Evolutionary conservation across 2,888 invertebrate species (phyloP).

Genomic region (Crioceris asparagi): DNA sequence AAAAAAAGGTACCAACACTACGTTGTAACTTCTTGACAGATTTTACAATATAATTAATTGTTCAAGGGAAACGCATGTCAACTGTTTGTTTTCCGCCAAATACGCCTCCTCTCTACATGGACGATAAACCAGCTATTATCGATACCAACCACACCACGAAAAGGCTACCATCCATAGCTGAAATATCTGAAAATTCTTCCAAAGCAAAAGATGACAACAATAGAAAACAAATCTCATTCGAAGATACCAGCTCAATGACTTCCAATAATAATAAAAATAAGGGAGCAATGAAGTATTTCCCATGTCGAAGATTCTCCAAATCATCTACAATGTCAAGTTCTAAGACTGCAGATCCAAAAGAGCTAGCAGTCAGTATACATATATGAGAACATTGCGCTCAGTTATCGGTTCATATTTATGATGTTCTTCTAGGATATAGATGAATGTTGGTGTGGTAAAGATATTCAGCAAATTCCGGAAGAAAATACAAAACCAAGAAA

Average conservation of each 20-base stretch:
- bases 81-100: conserved; percentile 12
- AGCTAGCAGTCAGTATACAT: too few species aligned
- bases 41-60: too few species aligned
- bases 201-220: conserved; percentile 11
- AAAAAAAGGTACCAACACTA: too few species aligned
- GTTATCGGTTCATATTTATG: background rate
- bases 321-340: background rate
- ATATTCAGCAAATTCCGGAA: background rate
- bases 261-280: background rate
- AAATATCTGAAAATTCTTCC: conserved; percentile 22
- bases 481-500: background rate
- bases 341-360: too few species aligned
- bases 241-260: too few species aligned
- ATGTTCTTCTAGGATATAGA: too few species aligned
- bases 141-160: conserved; percentile 23
- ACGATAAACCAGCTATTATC: conserved; percentile 19
- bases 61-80: background rate
- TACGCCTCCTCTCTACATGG: conserved; percentile 1
- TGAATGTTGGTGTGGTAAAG: background rate
- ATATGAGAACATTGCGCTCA: background rate
- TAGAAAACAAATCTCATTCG: too few species aligned
- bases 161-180: conserved; percentile 23
- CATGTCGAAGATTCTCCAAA: background rate
- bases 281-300: background rate
- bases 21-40: too few species aligned